These are phyloP conservation scores for Theretra japonica DNA, from an alignment of 2,888 invertebrate species.

Conservation along the genomic window DNA sequence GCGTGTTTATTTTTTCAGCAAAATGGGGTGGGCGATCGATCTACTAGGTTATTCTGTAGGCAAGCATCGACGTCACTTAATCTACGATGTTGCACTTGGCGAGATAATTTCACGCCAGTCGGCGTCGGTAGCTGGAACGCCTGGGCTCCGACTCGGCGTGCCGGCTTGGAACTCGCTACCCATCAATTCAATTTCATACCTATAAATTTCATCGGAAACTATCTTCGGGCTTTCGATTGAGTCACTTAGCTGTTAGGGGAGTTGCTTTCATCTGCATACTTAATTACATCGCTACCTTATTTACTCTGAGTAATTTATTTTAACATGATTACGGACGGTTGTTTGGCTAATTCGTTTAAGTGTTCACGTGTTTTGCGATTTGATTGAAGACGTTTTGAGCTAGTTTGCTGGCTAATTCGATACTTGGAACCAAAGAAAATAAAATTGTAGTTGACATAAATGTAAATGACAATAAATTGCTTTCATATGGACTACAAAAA, in stretches of 20 bases:
- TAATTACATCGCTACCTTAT: slow-evolving; percentile 28
- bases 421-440: too few relatives aligned
- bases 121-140: slow-evolving; percentile 36
- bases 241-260: slow-evolving; percentile 29
- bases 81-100: slow-evolving; percentile 68
- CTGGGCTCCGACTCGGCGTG: slow-evolving; percentile 32
- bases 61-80: slow-evolving; percentile 64
- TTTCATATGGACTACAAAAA: too few relatives aligned
- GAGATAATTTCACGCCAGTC: slow-evolving; percentile 71
- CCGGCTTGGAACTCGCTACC: slow-evolving; percentile 40
- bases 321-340: slow-evolving; percentile 2
- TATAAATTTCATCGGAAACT: slow-evolving; percentile 58
- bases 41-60: slow-evolving; percentile 57
- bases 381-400: not conserved
- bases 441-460: too few relatives aligned
- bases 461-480: too few relatives aligned
- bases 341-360: slow-evolving; percentile 8
- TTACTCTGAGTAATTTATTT: slow-evolving; percentile 27
- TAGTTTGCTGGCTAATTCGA: too few relatives aligned
- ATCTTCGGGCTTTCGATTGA: slow-evolving; percentile 39
- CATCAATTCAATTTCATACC: slow-evolving; percentile 73
- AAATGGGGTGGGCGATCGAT: slow-evolving; percentile 61
- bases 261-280: slow-evolving; percentile 32
- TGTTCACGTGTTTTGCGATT: not conserved
- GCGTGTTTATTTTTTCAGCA: slow-evolving; percentile 55